Base-by-base conservation (phyloP, 1,140 invertebrate genomes). In the Halictus rubicundus region DNA sequence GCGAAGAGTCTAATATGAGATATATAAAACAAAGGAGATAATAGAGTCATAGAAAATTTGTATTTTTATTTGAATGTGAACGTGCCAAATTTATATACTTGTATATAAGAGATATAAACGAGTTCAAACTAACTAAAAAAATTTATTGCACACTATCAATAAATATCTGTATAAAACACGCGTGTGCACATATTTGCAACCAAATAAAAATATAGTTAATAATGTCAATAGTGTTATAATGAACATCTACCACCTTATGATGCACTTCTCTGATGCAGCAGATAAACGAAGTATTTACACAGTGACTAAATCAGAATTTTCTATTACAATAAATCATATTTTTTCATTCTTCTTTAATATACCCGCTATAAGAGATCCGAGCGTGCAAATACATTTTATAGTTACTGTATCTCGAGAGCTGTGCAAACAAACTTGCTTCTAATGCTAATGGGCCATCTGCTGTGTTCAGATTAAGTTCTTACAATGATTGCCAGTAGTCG, bases 401-500 rank as follows among this genome's bases (percentile, higher is more conserved):
- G 19, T 21, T 39, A 68, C 39, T 57, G 21, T 21, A 71, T 63
- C 25, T 73, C 52, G n/a, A 79, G 69, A 73, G 77, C 39, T 63
- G 7, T 46, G 25, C 71, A 78, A 78, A 73, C 49, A 79, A 39
- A 19, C 49, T 59, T 63, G 37, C 69, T 54, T 9, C 23, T 64
- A 64, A 64, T 73, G 14, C 59, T 73, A 79, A 79, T 79, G 77
- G n/a, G 72, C 49, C 77, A 79, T 79, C 77, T 79, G 77, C 39
- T 73, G 6, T 19, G 23, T 21, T 25, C 54, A 72, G 23, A 65
- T 73, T 78, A 78, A 60, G 25, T 25, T 63, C 27, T 70, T 64
- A 21, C n/a, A 64, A 71, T 49, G 39, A 52, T 12, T 37, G 9
- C 7, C 10, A 32, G 32, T 32, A 32, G 21, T 46, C 32, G 73